Evolutionary conservation across 2,888 invertebrate species (phyloP), one percentile per base, ranked within the genome.

Genomic region (Spodoptera exigua): DNA sequence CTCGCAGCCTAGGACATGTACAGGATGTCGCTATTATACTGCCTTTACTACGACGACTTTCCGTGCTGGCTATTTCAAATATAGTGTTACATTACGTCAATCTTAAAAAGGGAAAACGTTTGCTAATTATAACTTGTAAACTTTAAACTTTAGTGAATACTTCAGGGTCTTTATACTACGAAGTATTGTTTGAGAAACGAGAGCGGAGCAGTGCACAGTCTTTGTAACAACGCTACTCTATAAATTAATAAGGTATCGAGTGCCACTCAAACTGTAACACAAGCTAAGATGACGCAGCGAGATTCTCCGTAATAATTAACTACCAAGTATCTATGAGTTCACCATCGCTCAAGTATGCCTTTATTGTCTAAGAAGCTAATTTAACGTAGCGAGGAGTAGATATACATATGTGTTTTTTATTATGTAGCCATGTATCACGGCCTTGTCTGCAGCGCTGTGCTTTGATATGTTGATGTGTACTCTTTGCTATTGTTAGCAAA

Each of bases 11-110:
- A 90, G 89, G 89, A 89, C 84, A 87, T 80, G 82, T 84, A 84
- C 90, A 92, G 92, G 92, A 92, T 88, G 88, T 88, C 84, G 87
- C 81, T 84, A 85, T 83, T 83, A 83, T 72, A 70, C 74, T 66
- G 71, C 76, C 66, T 79, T 74, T 68, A 71, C 71, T 72, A 64
- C 73, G 62, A 68, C 18, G 52, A 70, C 54, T 77, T 69, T 67
- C 62, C 65, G 68, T 60, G 65, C 55, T 70, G 63, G 64, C 68
- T 68, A 62, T 61, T 73, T 71, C 67, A 62, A 70, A 61, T 68
- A 69, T 59, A 57, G 36, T 54, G 54, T 52, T 58, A 56, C 59
- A 65, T 40, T 37, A 45, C 57, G 18, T 49, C 36, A 49, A 58
- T 62, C 40, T 53, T 49, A 14, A 49, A 21, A 52, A 41, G 43